Conservation (phyloP, 1,140 invertebrate species). For the Drosophila pectinifera region DNA sequence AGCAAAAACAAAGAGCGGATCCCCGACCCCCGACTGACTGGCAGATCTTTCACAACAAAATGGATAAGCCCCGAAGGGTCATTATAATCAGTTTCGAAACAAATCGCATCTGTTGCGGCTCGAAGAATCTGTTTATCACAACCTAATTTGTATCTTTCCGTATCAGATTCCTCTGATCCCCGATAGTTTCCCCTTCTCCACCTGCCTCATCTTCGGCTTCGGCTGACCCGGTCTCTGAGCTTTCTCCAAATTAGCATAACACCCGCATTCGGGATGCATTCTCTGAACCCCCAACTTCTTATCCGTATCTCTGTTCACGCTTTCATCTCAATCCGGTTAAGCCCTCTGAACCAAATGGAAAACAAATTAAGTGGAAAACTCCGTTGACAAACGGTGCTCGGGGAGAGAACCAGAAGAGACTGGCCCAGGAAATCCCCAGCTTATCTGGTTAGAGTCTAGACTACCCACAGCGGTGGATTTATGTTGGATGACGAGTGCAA, state of each 20-base stretch:
- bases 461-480: constrained; percentile 16
- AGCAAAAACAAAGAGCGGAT: constrained; percentile 13
- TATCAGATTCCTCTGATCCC: constrained; percentile 10
- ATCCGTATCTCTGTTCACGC: constrained; percentile 7
- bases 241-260: constrained; percentile 45
- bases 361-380: constrained; percentile 43
- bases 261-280: constrained; percentile 37
- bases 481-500: no score
- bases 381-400: constrained; percentile 25
- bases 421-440: constrained; percentile 5
- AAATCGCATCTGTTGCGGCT: background rate
- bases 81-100: constrained; percentile 13
- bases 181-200: background rate
- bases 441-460: constrained; percentile 15
- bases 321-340: constrained; percentile 23
- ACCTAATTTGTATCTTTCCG: constrained; percentile 15
- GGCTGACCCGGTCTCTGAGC: constrained; percentile 20
- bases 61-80: no score
- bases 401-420: constrained; percentile 1
- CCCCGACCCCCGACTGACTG: constrained; percentile 1
- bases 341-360: constrained; percentile 13
- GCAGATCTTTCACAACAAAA: constrained; percentile 14
- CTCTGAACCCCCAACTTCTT: background rate
- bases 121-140: constrained; percentile 12
- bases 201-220: background rate